Base-by-base conservation (phyloP, 2,797 vertebrate species). In the Philypnodon macrostomus region DNA sequence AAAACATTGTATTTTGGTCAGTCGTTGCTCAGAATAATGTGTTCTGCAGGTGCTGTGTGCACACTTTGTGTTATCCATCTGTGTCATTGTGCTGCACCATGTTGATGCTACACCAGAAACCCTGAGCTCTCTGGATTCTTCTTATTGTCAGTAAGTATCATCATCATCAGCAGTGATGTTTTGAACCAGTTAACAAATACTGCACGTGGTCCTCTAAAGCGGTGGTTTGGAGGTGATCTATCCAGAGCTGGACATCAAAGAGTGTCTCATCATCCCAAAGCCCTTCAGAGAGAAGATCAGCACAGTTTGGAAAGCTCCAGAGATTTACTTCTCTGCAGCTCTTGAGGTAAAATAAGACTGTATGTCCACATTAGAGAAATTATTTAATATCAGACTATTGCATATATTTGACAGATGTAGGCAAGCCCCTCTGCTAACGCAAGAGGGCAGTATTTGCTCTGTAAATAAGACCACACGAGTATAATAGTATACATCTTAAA, bases 131-230 rank as follows among this genome's bases (percentile, higher is more conserved):
- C n/a, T 12, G 41, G 84, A 88, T 59, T 30, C 60, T 5, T 67
- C 70, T 36, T 82, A 83, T 58, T 87, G 75, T 44, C 47, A 64
- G 87, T 90, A 75, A 86, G 87, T 84, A 7, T 14, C 27, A 13
- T 23, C 6, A 6, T 23, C 6, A 3, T 3, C 8, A 27, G 2
- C 26, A 27, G 26, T 29, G 27, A 3, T 23, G 21, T 23, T 23
- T 23, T 23, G n/a, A 23, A 6, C 21, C 27, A 2, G 3, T 10
- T 29, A 29, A 29, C 27, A 11, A 10, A n/a, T n/a, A n/a, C n/a
- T n/a, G 2, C 5, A 13, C n/a, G 17, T 13, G 24, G 21, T 41
- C 13, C 26, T 41, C 1, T 10, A 41, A 1, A n/a, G 90, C 26
- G 86, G 75, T 5, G 62, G 45, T 13, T 67, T 91, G n/a, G 37